These are phyloP conservation scores for Holothuria glaberrima DNA, from an alignment of 35 echinoderm and acorn worm species.

Conservation along the genomic window DNA sequence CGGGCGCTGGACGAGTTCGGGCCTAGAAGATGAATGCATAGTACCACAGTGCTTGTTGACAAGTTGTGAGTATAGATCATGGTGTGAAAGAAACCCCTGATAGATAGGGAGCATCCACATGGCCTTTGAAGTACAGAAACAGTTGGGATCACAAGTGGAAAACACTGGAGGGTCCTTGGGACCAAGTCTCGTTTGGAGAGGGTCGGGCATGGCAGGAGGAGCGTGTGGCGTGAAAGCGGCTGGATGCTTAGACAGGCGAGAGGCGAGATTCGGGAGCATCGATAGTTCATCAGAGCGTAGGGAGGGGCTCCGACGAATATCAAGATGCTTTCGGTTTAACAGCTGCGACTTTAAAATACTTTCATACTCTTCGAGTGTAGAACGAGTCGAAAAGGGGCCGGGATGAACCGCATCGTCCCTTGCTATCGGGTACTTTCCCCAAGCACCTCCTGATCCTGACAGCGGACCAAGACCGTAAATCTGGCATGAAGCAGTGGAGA, in stretches of 20 bases:
- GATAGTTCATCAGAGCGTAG: neutral
- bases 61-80: conserved; percentile 46
- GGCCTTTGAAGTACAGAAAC: conserved; percentile 14
- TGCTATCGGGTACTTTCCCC: conserved; percentile 3
- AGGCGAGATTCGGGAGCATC: conserved; percentile 1
- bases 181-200: neutral
- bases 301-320: conserved; percentile 20
- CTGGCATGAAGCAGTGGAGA: neutral
- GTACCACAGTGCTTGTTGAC: neutral
- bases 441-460: neutral
- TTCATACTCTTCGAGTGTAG: conserved; percentile 30
- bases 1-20: neutral
- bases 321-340: conserved; percentile 29
- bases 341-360: conserved; percentile 41
- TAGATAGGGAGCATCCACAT: conserved; percentile 55
- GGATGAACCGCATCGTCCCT: neutral
- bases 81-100: conserved; percentile 39
- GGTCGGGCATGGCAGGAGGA: neutral
- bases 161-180: neutral
- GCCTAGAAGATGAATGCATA: neutral
- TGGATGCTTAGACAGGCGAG: neutral
- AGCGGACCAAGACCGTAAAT: conserved; percentile 5
- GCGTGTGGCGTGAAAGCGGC: neutral
- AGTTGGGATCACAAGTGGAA: conserved; percentile 26
- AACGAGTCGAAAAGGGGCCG: neutral